Evolutionary conservation across 2,888 invertebrate species (phyloP).

Genomic region (Acrobasis repandana): DNA sequence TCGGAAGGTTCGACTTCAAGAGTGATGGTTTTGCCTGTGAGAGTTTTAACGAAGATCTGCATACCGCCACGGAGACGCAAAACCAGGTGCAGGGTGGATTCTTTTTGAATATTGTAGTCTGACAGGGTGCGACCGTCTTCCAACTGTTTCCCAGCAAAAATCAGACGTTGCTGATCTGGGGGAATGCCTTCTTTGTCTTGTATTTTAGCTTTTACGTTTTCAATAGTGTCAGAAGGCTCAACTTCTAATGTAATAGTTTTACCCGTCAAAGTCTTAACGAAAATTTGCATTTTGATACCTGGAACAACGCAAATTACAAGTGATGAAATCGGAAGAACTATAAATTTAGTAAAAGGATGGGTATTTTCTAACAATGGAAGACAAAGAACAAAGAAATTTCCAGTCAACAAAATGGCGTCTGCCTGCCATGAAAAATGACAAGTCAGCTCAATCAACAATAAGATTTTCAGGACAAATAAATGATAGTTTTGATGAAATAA

Average conservation of each 20-base stretch:
- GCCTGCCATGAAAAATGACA: conserved; percentile 40
- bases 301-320: conserved; percentile 48
- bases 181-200: conserved; percentile 44
- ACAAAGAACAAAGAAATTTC: conserved; percentile 69
- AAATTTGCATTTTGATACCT: conserved; percentile 63
- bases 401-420: conserved; percentile 76
- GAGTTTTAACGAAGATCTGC: conserved; percentile 96
- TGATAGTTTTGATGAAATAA: background rate
- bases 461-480: background rate
- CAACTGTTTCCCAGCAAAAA: conserved; percentile 44
- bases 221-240: conserved; percentile 44
- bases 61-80: conserved; percentile 56
- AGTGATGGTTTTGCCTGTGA: conserved; percentile 94
- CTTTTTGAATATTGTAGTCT: conserved; percentile 44
- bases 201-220: conserved; percentile 44
- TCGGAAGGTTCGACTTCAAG: conserved; percentile 93
- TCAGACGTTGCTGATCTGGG: conserved; percentile 45
- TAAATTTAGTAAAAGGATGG: conserved; percentile 42
- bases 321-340: conserved; percentile 39
- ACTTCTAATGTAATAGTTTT: conserved; percentile 52
- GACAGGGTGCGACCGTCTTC: conserved; percentile 44
- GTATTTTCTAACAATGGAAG: conserved; percentile 33
- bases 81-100: conserved; percentile 43
- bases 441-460: background rate
- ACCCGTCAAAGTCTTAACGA: conserved; percentile 46